Evolutionary conservation across 2,113 vertebrate species (phyloP).

Genomic region (Bos taurus): ARS-UCD2.0 NC_037335.1:100901001-100901500

Average conservation of each 20-base stretch:
- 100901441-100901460: neutral
- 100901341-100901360: neutral
- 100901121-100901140: neutral
- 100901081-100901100: neutral
- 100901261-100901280: neutral
- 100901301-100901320: neutral
- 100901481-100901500: neutral
- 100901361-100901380: constrained; percentile 1
- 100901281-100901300: constrained; percentile 29
- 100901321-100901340: constrained; percentile 36
- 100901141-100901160: constrained; percentile 11
- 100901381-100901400: constrained; percentile 9
- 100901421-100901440: neutral
- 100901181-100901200: constrained; percentile 14
- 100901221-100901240: constrained; percentile 11
- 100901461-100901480: neutral
- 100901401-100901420: constrained; percentile 13
- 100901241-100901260: neutral
- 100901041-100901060: neutral
- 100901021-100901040: neutral
- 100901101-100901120: neutral
- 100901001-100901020: neutral
- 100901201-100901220: constrained; percentile 18
- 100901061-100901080: neutral
- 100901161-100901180: neutral